Evolutionary conservation across 2,888 invertebrate species (phyloP).

Genomic region (Melangyna quadrimaculata): DNA sequence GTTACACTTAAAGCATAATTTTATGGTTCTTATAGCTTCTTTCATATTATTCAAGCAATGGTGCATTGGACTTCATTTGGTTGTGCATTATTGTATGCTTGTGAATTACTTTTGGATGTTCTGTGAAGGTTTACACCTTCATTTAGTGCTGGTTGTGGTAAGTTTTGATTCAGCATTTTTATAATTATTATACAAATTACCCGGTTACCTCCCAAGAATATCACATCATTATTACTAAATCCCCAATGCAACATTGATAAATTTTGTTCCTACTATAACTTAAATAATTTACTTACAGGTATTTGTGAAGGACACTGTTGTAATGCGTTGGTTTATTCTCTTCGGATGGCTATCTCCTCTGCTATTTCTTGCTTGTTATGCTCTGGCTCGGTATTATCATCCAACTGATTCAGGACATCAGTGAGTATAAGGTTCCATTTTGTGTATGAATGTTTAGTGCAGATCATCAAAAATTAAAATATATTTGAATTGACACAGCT

Average conservation of each 20-base stretch:
- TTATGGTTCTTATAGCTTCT: background rate
- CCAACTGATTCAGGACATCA: slow-evolving; percentile 82
- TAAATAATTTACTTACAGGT: slow-evolving; percentile 80
- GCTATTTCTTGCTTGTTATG: slow-evolving; percentile 82
- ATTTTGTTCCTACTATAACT: background rate
- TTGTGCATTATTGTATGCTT: slow-evolving; percentile 88
- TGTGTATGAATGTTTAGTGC: too few species aligned
- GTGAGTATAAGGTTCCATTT: slow-evolving; percentile 81
- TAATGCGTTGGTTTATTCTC: slow-evolving; percentile 86
- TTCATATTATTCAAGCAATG: slow-evolving; percentile 82
- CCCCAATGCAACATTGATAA: background rate
- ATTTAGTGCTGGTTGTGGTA: slow-evolving; percentile 88
- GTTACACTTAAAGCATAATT: slow-evolving; percentile 67
- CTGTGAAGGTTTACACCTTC: slow-evolving; percentile 89
- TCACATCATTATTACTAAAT: background rate
- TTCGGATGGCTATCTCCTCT: slow-evolving; percentile 87
- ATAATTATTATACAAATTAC: too few species aligned
- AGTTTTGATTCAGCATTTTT: too few species aligned
- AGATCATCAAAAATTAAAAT: too few species aligned
- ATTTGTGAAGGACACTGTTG: slow-evolving; percentile 87
- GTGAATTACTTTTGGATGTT: slow-evolving; percentile 94
- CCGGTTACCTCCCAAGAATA: too few species aligned
- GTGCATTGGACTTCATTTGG: slow-evolving; percentile 87
- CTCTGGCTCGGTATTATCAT: slow-evolving; percentile 77
- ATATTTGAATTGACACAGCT: too few species aligned